phyloP scores from a whole-genome alignment of 2,888 invertebrate genomes.

The Acronicta alni region DNA sequence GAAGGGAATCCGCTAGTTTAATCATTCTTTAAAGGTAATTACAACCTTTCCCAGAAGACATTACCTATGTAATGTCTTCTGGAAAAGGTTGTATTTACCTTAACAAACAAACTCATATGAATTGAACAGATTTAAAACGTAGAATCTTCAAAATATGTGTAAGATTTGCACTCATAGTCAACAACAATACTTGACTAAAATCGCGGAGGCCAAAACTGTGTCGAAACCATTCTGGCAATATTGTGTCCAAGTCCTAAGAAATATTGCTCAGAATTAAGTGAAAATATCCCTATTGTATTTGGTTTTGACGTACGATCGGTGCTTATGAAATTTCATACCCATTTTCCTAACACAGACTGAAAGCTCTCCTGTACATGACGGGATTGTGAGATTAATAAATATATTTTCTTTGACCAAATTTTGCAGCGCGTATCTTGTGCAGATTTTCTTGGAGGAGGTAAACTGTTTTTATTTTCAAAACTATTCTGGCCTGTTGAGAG shows the following conservation, averaged over 20 bases:
- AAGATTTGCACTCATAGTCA: too few relatives aligned
- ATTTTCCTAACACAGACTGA: constrained; percentile 38
- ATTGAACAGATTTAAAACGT: too few relatives aligned
- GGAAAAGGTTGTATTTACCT: too few relatives aligned
- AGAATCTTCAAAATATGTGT: too few relatives aligned
- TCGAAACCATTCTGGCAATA: neutral
- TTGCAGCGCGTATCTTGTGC: neutral
- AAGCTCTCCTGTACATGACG: constrained; percentile 19
- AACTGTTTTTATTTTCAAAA: neutral
- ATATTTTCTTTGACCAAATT: constrained; percentile 15
- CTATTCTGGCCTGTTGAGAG: too few relatives aligned
- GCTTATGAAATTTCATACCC: constrained; percentile 25
- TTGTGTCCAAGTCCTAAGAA: constrained; percentile 5
- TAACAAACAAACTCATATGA: neutral
- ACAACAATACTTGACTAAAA: neutral
- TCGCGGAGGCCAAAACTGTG: neutral
- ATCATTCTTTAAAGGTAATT: too few relatives aligned
- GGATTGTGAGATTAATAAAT: constrained; percentile 25
- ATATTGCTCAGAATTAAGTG: constrained; percentile 21
- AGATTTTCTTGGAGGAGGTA: neutral
- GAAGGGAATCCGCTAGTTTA: too few relatives aligned
- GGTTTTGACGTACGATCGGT: constrained; percentile 47
- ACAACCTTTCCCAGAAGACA: too few relatives aligned
- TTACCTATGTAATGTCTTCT: too few relatives aligned
- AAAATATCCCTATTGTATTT: constrained; percentile 25